Conservation (phyloP, 2,888 invertebrate genomes). For the Cerceris rybyensis region DNA sequence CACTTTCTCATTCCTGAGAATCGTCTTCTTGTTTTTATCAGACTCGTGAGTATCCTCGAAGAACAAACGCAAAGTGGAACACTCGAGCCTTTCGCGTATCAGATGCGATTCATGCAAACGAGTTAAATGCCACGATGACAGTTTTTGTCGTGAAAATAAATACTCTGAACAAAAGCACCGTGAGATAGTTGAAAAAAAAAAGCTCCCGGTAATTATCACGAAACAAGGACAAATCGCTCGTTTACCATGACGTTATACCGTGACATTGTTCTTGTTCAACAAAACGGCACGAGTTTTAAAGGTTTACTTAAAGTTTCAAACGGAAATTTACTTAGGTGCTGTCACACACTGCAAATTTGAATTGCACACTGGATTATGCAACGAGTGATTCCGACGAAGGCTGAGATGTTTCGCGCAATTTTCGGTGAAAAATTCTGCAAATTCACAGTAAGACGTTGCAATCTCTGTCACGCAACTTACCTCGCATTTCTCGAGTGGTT, state of each 20-base stretch:
- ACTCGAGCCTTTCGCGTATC: conserved; percentile 6
- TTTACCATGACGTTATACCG: too few species aligned
- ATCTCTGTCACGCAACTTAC: conserved; percentile 55
- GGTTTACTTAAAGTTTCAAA: not conserved
- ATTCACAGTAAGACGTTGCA: not conserved
- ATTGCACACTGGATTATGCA: not conserved
- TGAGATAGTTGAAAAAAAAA: conserved; percentile 8
- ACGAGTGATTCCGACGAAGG: not conserved
- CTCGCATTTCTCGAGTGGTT: conserved; percentile 42
- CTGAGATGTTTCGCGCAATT: not conserved
- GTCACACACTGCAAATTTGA: not conserved
- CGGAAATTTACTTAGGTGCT: not conserved
- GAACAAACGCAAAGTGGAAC: conserved; percentile 22
- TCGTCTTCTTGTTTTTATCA: conserved; percentile 36
- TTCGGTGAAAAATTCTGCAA: conserved; percentile 19
- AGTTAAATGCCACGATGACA: conserved; percentile 8
- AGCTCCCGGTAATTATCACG: conserved; percentile 2
- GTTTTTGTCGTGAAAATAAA: conserved; percentile 18
- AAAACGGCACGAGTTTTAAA: too few species aligned
- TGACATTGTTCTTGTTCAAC: too few species aligned
- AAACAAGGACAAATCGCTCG: not conserved
- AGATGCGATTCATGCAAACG: conserved; percentile 26
- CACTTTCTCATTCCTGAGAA: conserved; percentile 63
- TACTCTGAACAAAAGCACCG: not conserved
- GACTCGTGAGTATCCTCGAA: conserved; percentile 15